phyloP scores from a whole-genome alignment of 2,797 vertebrate species.

The Geotrypetes seraphini region DNA sequence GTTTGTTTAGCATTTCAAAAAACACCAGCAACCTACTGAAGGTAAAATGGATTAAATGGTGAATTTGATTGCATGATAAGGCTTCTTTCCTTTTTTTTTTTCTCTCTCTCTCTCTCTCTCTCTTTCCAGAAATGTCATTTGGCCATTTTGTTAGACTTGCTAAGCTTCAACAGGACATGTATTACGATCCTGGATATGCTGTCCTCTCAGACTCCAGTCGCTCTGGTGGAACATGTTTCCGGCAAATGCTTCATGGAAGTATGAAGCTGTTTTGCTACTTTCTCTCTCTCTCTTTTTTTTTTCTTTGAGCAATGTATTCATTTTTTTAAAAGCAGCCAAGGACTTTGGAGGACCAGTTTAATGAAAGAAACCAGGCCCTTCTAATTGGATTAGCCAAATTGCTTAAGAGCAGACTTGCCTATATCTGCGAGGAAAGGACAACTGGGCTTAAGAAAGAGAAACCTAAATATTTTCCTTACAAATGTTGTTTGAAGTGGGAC shows the following conservation, averaged over 20 bases:
- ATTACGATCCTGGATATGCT: background rate
- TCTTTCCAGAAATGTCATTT: conserved; percentile 30
- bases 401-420: too few relatives aligned
- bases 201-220: conserved; percentile 5
- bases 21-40: conserved; percentile 64
- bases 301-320: too few relatives aligned
- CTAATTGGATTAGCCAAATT: too few relatives aligned
- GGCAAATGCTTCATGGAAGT: too few relatives aligned
- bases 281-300: too few relatives aligned
- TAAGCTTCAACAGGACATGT: background rate
- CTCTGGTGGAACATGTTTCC: background rate
- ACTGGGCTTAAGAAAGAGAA: background rate
- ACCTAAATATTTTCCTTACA: background rate
- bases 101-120: conserved; percentile 7
- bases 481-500: background rate
- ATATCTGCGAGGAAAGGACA: background rate
- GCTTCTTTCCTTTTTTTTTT: background rate
- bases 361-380: too few relatives aligned
- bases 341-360: too few relatives aligned
- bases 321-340: background rate
- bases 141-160: conserved; percentile 18
- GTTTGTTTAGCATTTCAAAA: conserved; percentile 71
- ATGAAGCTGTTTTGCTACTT: too few relatives aligned
- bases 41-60: conserved; percentile 60
- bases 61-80: conserved; percentile 50